A percentile compares a stretch with the other conserved stretches of the same genome.
Conservation (phyloP, 2,113 vertebrate genomes). For the Rostratula benghalensis region DNA sequence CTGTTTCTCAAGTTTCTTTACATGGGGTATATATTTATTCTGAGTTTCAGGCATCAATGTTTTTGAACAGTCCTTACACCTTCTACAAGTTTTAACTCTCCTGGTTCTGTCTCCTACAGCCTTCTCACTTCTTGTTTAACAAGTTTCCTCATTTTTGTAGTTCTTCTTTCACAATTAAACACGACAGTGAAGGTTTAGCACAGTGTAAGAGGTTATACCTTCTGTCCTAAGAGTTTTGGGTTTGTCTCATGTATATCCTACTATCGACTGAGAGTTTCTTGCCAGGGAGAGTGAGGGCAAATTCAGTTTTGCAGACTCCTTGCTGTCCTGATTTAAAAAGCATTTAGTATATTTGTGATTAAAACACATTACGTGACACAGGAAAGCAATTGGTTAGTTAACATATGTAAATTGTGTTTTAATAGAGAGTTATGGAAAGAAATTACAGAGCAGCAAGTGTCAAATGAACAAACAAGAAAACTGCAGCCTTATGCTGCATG, state of each 20-base stretch:
- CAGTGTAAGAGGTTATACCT: background rate
- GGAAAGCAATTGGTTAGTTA: background rate
- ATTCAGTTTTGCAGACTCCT: background rate
- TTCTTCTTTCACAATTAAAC: background rate
- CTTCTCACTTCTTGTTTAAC: background rate
- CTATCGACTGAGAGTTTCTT: background rate
- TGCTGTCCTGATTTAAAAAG: background rate
- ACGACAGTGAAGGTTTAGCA: background rate
- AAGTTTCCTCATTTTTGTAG: background rate
- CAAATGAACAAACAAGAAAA: background rate
- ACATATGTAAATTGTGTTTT: background rate
- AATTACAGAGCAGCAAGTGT: background rate
- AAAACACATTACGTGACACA: background rate
- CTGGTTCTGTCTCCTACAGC: background rate
- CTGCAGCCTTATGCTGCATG: background rate
- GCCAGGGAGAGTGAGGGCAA: background rate
- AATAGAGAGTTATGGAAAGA: background rate
- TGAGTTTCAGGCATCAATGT: background rate
- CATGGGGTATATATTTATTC: background rate
- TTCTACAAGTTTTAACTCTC: background rate
- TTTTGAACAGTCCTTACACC: background rate
- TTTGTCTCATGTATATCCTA: background rate
- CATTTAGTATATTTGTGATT: background rate
- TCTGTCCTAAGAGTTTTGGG: background rate
- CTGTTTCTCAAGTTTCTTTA: background rate